Evolutionary conservation across 2,113 vertebrate species (phyloP), one percentile per base, ranked within the genome.

Genomic region (Oryzias woworae): DNA sequence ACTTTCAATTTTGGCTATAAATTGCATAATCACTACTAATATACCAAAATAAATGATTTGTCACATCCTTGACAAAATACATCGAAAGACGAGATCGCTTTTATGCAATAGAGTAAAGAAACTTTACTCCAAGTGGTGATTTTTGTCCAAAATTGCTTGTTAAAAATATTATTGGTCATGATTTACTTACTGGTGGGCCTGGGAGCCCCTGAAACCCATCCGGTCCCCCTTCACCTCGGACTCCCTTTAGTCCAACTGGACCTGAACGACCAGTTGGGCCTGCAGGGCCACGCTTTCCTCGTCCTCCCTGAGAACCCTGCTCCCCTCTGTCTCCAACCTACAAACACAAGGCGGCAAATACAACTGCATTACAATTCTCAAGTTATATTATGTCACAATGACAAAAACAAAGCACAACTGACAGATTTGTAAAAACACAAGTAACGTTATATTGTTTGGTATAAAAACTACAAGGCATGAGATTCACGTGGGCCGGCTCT

Each of bases 281-380:
- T 47, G 49, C 87, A n/a, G 90, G 75, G 2, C 92, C 91, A 44
- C 88, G 87, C 75, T 90, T 81, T 2, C 92, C 91, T 53, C 73
- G 69, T 56, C 54, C 62, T 75, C 91, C 92, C 71, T 75, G 85
- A 74, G 83, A 83, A 17, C 91, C 90, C 31, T 45, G 72, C 45
- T 70, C 65, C n/a, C 88, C 91, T 61, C 66, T 62, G 56, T 87
- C 90, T 81, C 92, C 90, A 65, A 79, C 77, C 93, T 93, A 73
- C 45, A 89, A 59, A 13, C 71, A 22, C 53, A 60, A 52, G 43
- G 62, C 28, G n/a, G 24, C 1, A 20, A 48, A 61, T 28, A 28
- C 26, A 28, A 28, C 7, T 28, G 5, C 4, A 5, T 28, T 6
- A 28, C 26, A 7, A 36, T 1, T 5, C 45, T 47, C 12, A 20